phyloP scores from a whole-genome alignment of 1,140 invertebrate species.

The Scaptomyza pallida region DNA sequence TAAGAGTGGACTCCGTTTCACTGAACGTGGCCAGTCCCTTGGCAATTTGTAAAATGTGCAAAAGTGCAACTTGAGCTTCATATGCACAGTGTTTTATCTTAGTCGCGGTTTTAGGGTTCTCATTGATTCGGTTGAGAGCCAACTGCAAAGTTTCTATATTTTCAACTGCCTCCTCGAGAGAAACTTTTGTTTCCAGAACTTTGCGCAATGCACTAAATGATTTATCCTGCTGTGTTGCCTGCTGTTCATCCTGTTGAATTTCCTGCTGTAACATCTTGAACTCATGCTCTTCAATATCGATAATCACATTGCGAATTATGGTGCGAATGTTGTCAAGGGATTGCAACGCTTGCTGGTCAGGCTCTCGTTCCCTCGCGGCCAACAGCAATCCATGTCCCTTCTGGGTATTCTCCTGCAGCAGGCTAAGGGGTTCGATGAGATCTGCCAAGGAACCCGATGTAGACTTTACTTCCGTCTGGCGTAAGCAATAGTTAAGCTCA shows the following conservation, averaged over 20 bases:
- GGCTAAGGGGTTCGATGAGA: slow-evolving; percentile 80
- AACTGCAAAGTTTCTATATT: slow-evolving; percentile 63
- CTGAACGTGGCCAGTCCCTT: slow-evolving; percentile 60
- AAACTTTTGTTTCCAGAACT: slow-evolving; percentile 69
- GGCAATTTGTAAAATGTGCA: slow-evolving; percentile 61
- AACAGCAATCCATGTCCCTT: slow-evolving; percentile 62
- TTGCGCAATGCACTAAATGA: slow-evolving; percentile 68
- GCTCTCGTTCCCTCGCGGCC: slow-evolving; percentile 34
- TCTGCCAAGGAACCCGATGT: slow-evolving; percentile 75
- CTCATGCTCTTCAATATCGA: slow-evolving; percentile 78
- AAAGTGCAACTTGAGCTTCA: slow-evolving; percentile 59
- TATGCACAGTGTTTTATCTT: slow-evolving; percentile 42
- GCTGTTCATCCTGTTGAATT: slow-evolving; percentile 69
- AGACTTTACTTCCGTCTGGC: slow-evolving; percentile 79
- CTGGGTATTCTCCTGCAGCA: slow-evolving; percentile 67
- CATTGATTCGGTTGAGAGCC: slow-evolving; percentile 52
- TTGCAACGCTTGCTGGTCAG: slow-evolving; percentile 60
- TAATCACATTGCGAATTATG: slow-evolving; percentile 71
- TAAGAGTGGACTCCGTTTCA: slow-evolving; percentile 57
- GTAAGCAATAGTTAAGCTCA: slow-evolving; percentile 81
- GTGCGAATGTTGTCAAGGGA: slow-evolving; percentile 63
- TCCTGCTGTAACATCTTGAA: slow-evolving; percentile 77
- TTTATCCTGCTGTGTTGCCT: slow-evolving; percentile 65
- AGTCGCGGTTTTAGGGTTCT: slow-evolving; percentile 38
- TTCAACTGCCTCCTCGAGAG: slow-evolving; percentile 63